These are phyloP conservation scores for Drosophila eohydei DNA, from an alignment of 2,888 invertebrate genomes.

Conservation along the genomic window DNA sequence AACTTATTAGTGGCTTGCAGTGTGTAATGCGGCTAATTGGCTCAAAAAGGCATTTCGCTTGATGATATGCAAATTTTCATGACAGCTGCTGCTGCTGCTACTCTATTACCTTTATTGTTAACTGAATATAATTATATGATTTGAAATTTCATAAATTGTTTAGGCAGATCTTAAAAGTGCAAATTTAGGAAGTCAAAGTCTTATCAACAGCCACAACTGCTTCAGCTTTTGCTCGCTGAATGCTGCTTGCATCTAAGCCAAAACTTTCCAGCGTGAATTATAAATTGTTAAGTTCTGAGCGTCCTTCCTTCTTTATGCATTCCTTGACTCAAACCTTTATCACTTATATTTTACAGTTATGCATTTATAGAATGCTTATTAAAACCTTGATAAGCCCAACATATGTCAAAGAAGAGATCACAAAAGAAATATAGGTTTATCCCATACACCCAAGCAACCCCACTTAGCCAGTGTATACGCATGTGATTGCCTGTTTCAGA, in stretches of 20 bases:
- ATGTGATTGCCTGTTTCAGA: constrained; percentile 32
- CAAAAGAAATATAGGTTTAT: not conserved
- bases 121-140: too few relatives aligned
- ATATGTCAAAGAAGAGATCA: not conserved
- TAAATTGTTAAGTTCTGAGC: too few relatives aligned
- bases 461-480: not conserved
- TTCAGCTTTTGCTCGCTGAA: too few relatives aligned
- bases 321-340: too few relatives aligned
- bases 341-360: not conserved
- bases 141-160: not conserved
- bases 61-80: not conserved
- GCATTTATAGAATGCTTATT: not conserved
- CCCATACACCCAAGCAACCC: not conserved
- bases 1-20: constrained; percentile 18
- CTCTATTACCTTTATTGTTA: not conserved
- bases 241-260: too few relatives aligned
- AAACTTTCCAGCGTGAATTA: too few relatives aligned
- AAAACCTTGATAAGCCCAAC: not conserved
- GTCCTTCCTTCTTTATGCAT: too few relatives aligned
- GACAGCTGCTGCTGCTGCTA: not conserved
- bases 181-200: too few relatives aligned
- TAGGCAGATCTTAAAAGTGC: too few relatives aligned
- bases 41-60: not conserved
- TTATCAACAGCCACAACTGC: too few relatives aligned
- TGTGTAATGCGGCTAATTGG: constrained; percentile 14